phyloP scores from a whole-genome alignment of 1,140 invertebrate genomes.

The Bombus affinis region DNA sequence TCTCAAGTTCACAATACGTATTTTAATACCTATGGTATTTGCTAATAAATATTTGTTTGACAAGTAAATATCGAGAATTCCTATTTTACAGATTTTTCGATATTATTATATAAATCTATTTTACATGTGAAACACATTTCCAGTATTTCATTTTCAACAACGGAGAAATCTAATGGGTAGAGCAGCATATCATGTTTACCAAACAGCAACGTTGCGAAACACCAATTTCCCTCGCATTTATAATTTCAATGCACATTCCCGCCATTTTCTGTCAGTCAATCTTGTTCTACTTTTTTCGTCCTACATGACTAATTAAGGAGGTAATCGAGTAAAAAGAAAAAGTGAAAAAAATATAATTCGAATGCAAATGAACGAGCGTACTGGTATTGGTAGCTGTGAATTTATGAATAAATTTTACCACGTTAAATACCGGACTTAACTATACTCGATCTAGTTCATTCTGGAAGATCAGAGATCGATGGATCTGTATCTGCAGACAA shows the following conservation, averaged over 20 bases:
- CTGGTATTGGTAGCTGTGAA: not conserved
- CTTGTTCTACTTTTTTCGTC: conserved; percentile 20
- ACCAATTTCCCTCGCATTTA: conserved; percentile 9
- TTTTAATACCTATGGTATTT: too few species aligned
- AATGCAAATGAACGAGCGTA: conserved; percentile 1
- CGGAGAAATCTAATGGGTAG: not conserved
- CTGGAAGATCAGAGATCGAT: not conserved
- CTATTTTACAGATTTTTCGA: too few species aligned
- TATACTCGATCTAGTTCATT: not conserved
- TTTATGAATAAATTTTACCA: conserved; percentile 34
- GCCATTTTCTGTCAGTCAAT: not conserved
- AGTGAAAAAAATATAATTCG: not conserved
- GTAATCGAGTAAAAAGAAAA: conserved; percentile 13
- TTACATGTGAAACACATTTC: not conserved
- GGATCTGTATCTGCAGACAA: not conserved
- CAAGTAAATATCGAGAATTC: too few species aligned
- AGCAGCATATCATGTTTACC: not conserved
- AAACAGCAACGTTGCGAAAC: not conserved
- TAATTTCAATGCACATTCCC: not conserved
- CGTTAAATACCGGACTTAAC: not conserved
- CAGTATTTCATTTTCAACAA: not conserved
- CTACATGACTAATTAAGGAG: conserved; percentile 39
- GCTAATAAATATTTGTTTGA: too few species aligned
- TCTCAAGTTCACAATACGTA: too few species aligned
- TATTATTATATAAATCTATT: not conserved